Evolutionary conservation across 1,140 invertebrate genomes (phyloP), one percentile per base, ranked within the genome.

Genomic region (Bursaphelenchus mucronatus): DNA sequence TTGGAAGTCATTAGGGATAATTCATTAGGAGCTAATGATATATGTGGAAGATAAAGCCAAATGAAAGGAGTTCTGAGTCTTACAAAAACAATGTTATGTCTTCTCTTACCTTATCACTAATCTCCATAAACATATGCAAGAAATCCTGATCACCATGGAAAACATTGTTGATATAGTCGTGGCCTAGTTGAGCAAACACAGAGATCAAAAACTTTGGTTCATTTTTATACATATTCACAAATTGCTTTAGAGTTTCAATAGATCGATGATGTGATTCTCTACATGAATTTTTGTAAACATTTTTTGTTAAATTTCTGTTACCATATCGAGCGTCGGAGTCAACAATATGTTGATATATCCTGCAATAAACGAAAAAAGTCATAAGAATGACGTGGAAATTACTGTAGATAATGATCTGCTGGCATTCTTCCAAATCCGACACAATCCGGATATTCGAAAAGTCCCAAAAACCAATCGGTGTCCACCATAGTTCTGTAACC

Each of bases 331-430:
- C 4, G 66, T 44, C 9, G 17, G 9, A 19, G 9, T n/a, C 17
- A 43, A 61, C 65, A 11, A 57, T 13, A 0, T 61, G 13, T 46
- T 11, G 9, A 17, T 21, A 64, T 0, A 52, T 55, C 43, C 63
- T 64, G 65, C 65, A 6, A 68, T 43, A 15, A 64, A 64, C 30
- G 9, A 15, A 17, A n/a, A 6, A n/a, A 13, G 17, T 9, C 1
- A 3, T 40, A 41, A 19, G 15, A 40, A 44, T 0, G 65, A 46
- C 30, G 45, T 57, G 5, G 53, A 62, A 30, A 11, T n/a, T 49
- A 63, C 52, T 17, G 15, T 66, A 70, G 61, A 50, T 70, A 70
- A 53, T 67, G 66, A 51, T 67, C 67, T 0, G 45, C 46, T 7
- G 66, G 67, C 15, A 17, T 46, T 9, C 21, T 58, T 8, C 56